phyloP scores from a whole-genome alignment of 35 echinoderm and acorn worm species.

The Anneissia japonica region DNA sequence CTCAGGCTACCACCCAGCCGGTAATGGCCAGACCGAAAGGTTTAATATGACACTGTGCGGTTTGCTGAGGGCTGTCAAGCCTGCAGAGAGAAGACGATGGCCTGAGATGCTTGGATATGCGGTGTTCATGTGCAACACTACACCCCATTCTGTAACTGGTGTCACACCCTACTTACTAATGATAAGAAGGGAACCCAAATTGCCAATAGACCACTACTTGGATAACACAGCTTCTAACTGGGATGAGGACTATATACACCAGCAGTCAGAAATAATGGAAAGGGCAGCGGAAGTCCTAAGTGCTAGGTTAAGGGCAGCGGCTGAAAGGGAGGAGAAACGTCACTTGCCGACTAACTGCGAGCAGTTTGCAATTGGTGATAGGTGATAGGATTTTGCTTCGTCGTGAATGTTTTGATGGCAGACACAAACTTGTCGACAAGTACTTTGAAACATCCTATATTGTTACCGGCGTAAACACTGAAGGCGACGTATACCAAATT shows the following conservation, averaged over 20 bases:
- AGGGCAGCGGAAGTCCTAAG: slow-evolving; percentile 3
- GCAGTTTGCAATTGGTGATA: slow-evolving; percentile 6
- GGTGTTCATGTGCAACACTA: slow-evolving; percentile 36
- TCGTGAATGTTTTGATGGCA: background rate
- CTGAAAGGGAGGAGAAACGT: slow-evolving; percentile 7
- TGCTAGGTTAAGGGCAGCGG: background rate
- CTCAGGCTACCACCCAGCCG: background rate
- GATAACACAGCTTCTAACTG: slow-evolving; percentile 13
- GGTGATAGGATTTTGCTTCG: slow-evolving; percentile 1
- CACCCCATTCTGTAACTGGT: slow-evolving; percentile 14
- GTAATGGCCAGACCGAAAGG: slow-evolving; percentile 12
- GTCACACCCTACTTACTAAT: slow-evolving; percentile 23
- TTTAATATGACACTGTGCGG: slow-evolving; percentile 22
- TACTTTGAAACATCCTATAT: background rate
- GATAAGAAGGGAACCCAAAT: slow-evolving; percentile 27
- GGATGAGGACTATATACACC: slow-evolving; percentile 22
- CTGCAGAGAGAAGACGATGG: slow-evolving; percentile 11
- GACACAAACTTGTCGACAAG: slow-evolving; percentile 32
- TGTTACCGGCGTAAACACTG: background rate
- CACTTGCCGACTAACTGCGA: background rate
- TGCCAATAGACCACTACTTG: slow-evolving; percentile 32
- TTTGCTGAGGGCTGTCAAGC: background rate
- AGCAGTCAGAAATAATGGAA: slow-evolving; percentile 9
- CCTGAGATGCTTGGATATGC: slow-evolving; percentile 4
- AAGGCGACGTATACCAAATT: slow-evolving; percentile 16